Conservation (phyloP, 2,797 vertebrate genomes). For the Darevskia nairensis region DNA sequence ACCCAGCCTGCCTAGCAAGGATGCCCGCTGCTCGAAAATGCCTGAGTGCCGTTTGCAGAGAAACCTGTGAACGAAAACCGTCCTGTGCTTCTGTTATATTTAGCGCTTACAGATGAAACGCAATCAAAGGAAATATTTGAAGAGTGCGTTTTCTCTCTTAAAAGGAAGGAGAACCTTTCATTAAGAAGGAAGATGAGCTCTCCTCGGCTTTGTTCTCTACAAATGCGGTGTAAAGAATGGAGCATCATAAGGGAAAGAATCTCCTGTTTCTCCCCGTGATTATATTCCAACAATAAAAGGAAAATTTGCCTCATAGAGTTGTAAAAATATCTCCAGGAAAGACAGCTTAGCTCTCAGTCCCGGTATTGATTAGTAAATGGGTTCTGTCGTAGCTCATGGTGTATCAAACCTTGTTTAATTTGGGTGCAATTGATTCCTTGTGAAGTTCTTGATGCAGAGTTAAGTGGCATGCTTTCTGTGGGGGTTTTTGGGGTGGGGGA, state of each 20-base stretch:
- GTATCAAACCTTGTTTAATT: conserved; percentile 69
- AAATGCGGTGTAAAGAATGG: conserved; percentile 69
- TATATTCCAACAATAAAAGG: conserved; percentile 61
- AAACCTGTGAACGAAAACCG: neutral
- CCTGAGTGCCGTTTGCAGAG: neutral
- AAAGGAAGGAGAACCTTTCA: conserved; percentile 32
- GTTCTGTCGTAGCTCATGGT: conserved; percentile 56
- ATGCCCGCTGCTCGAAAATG: neutral
- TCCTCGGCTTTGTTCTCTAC: conserved; percentile 61
- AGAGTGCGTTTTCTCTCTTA: neutral
- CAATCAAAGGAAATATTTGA: conserved; percentile 21
- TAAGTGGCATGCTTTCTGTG: conserved; percentile 68
- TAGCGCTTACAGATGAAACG: conserved; percentile 10
- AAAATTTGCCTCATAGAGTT: conserved; percentile 36
- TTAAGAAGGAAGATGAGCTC: conserved; percentile 58
- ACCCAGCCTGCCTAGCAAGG: neutral
- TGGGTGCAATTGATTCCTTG: conserved; percentile 72
- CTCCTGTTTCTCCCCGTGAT: conserved; percentile 46
- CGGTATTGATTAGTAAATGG: conserved; percentile 70
- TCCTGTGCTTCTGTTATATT: neutral
- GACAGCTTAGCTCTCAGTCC: conserved; percentile 41
- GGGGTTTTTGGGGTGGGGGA: neutral
- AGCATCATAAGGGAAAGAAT: conserved; percentile 41
- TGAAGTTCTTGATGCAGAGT: conserved; percentile 65
- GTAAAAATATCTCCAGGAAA: conserved; percentile 59